phyloP scores from a whole-genome alignment of 2,888 invertebrate genomes.

The Trichopoda pennipes region DNA sequence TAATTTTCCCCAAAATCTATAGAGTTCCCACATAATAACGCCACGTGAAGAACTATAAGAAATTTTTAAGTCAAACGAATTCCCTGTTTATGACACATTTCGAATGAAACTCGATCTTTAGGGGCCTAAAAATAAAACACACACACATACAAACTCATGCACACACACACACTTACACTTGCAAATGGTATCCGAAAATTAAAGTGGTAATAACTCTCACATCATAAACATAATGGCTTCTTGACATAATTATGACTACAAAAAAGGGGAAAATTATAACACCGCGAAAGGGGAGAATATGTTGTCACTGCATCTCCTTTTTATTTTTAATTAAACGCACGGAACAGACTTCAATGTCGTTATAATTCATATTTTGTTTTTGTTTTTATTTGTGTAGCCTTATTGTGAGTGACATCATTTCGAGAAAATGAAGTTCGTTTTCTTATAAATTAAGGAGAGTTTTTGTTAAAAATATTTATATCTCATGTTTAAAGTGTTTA shows the following conservation, averaged over 20 bases:
- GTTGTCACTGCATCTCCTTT: background rate
- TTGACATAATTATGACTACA: slow-evolving; percentile 34
- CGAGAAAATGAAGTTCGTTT: slow-evolving; percentile 45
- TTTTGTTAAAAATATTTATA: slow-evolving; percentile 38
- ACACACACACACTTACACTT: too few species aligned
- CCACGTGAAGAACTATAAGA: background rate
- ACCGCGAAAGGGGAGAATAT: background rate
- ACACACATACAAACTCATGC: background rate
- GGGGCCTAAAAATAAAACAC: slow-evolving; percentile 36
- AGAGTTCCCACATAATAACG: background rate
- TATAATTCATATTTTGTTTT: slow-evolving; percentile 64
- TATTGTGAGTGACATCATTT: slow-evolving; percentile 47
- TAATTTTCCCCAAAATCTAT: background rate
- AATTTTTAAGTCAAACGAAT: background rate
- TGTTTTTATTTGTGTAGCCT: slow-evolving; percentile 29
- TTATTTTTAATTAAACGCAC: slow-evolving; percentile 75
- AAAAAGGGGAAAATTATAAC: slow-evolving; percentile 6
- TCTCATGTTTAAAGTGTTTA: slow-evolving; percentile 19
- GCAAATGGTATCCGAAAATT: background rate
- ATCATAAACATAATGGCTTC: slow-evolving; percentile 35
- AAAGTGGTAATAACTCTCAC: slow-evolving; percentile 62
- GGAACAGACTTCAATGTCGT: slow-evolving; percentile 74
- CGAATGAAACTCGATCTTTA: slow-evolving; percentile 48
- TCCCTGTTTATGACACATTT: slow-evolving; percentile 17
- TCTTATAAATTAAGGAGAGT: background rate